A percentile compares a stretch with the other conserved stretches of the same genome.
Evolutionary conservation across 2,113 vertebrate species (phyloP).

Genomic region (Tor tambroides): DNA sequence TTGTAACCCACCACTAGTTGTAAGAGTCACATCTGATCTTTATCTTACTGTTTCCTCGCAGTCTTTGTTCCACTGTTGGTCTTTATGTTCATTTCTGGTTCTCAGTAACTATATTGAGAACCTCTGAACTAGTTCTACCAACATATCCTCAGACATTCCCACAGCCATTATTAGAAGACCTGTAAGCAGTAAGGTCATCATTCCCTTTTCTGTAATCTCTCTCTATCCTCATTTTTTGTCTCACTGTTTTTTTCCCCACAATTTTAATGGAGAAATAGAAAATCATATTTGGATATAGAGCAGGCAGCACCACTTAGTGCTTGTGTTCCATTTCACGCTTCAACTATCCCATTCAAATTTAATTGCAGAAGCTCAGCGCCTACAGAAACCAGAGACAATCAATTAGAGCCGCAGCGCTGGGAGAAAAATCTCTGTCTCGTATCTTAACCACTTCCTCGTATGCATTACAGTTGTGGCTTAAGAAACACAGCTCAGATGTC

Average conservation of each 20-base stretch:
- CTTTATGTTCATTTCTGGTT: neutral
- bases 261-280: conserved; percentile 24
- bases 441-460: conserved; percentile 30
- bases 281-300: conserved; percentile 21
- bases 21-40: neutral
- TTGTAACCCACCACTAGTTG: neutral
- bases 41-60: neutral
- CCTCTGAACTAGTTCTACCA: conserved; percentile 15
- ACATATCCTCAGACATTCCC: neutral
- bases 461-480: neutral
- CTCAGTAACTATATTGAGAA: conserved; percentile 30
- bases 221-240: neutral
- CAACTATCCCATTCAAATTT: conserved; percentile 65
- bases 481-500: neutral
- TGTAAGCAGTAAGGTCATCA: conserved; percentile 21
- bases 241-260: neutral
- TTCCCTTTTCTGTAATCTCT: neutral
- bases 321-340: conserved; percentile 68
- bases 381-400: conserved; percentile 40
- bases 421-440: neutral
- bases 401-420: conserved; percentile 24
- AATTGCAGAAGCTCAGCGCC: conserved; percentile 57
- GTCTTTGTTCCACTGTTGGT: neutral
- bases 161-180: conserved; percentile 22
- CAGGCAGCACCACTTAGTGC: conserved; percentile 50